Base-by-base conservation (phyloP, 30 jellyfish, hydroid and myxozoan genomes). In the Calvadosia cruxmelitensis region DNA sequence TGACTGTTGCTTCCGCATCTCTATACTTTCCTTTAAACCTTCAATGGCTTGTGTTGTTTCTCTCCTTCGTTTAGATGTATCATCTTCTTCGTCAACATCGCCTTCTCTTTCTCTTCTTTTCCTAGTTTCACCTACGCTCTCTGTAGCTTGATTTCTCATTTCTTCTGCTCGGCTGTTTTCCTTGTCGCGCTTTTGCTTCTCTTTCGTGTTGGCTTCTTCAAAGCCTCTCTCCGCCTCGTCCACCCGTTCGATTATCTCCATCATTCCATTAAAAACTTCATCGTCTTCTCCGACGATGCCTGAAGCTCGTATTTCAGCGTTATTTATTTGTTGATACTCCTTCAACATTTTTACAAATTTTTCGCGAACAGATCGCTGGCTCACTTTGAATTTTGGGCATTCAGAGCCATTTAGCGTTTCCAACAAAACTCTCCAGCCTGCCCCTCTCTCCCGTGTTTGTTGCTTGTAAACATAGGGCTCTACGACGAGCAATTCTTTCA, bases 361-460 rank as follows among this genome's bases (percentile, higher is more conserved):
- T 48, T 71, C 85, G 61, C 80, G 32, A 49, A 71, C 93, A 48
- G 85, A 77, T 66, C 85, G 64, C 29, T 23, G 49, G 12, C 75
- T 75, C 33, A 80, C 93, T 32, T 53, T 30, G 34, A 80, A 80
- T 29, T n/a, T 51, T 64, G 80, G 85, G 25, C 32, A 42, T 34
- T 52, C 85, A 74, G 66, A 30, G 31, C 16, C 12, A 67, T 71
- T 80, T 16, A 80, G 34, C 57, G 63, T 80, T 52, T 52, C 81
- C 34, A 29, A 70, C 29, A 80, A 50, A 27, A 24, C 1, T 52
- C 57, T 65, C 93, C 84, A 80, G 52, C 80, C 84, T 29, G 50
- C 77, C 61, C 84, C 93, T 20, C 84, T 49, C 80, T 80, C 93
- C 75, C 36, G 65, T 2, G 85, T 52, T 48, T 42, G 68, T 24